Evolutionary conservation across 1,140 invertebrate genomes (phyloP), one percentile per base, ranked within the genome.

Genomic region (Sitobion miscanthi): DNA sequence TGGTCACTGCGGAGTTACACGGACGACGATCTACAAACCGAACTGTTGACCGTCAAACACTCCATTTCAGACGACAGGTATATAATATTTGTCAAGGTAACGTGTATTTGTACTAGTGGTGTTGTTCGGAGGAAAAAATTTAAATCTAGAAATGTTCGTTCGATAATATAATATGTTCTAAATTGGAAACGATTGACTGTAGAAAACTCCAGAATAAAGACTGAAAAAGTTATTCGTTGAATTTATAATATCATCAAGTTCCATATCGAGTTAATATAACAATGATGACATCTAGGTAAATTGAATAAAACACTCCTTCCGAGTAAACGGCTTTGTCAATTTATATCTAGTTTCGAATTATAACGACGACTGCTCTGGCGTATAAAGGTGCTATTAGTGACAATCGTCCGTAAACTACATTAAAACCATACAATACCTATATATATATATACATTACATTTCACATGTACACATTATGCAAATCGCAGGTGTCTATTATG

Each of bases 1-100:
- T 98, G 35, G 96, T 97, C 94, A 96, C 97, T 93, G 42, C 38
- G 91, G 35, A 92, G 35, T 42, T 92, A 92, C 77, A 42, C 77
- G n/a, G 69, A 85, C 20, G 69, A 92, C 21, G 91, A 92, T 38
- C 82, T 92, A 20, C 69, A 83, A 2, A 2, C 35, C 30, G 91
- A 92, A 54, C n/a, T 91, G 25, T n/a, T 82, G 25, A 7, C 23
- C 62, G 90, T 91, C 45, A 49, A 91, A 91, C 1, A 25, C 5
- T 91, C 90, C 25, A 45, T 82, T 35, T 23, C 35, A 11, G 52
- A 82, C 90, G 7, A 82, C 30, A 62, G 90, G 90, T 91, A 82
- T 47, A 42, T 30, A 49, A 45, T 45, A 47, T 17, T 21, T 83
- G 21, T 30, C 62, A n/a, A 30, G 9, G 8, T 62, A 5, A 38